Percentiles rank a stretch among this genome's conserved stretches.
These are phyloP conservation scores for Spilarctia lutea DNA, from an alignment of 2,888 invertebrate genomes.

Conservation along the genomic window DNA sequence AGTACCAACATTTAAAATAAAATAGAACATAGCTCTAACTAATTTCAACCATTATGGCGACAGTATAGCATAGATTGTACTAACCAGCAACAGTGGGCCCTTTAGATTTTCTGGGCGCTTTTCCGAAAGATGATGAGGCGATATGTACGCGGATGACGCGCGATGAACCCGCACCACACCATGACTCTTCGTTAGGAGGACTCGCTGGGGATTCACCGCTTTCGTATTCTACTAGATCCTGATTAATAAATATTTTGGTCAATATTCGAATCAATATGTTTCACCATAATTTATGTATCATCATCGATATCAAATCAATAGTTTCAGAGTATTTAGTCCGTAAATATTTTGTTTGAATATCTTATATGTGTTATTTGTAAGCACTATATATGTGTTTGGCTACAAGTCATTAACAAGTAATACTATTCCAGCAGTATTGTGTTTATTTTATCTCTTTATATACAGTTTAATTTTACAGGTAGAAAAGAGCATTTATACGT, in stretches of 20 bases:
- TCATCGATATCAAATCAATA: too few relatives aligned
- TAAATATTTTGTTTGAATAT: too few relatives aligned
- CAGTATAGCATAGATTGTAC: conserved; percentile 13
- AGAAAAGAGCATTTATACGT: too few relatives aligned
- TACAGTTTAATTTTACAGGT: too few relatives aligned
- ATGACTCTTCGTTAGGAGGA: conserved; percentile 59
- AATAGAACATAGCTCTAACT: neutral
- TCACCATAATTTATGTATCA: too few relatives aligned
- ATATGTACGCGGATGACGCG: conserved; percentile 62
- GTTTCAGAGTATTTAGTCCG: too few relatives aligned
- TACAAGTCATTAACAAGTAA: neutral
- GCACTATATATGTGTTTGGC: too few relatives aligned
- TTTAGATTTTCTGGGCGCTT: conserved; percentile 60
- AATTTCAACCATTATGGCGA: neutral
- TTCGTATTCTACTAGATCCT: conserved; percentile 83
- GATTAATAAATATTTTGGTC: neutral
- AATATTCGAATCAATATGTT: too few relatives aligned
- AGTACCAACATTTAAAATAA: neutral
- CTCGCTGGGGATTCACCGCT: conserved; percentile 60
- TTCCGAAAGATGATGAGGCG: conserved; percentile 41
- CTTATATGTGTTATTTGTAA: too few relatives aligned
- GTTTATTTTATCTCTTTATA: neutral
- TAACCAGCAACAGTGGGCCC: conserved; percentile 73
- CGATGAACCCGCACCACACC: conserved; percentile 56
- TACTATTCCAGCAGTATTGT: neutral